Evolutionary conservation across 1,140 invertebrate species (phyloP).

Genomic region (Heliconius nattereri): DNA sequence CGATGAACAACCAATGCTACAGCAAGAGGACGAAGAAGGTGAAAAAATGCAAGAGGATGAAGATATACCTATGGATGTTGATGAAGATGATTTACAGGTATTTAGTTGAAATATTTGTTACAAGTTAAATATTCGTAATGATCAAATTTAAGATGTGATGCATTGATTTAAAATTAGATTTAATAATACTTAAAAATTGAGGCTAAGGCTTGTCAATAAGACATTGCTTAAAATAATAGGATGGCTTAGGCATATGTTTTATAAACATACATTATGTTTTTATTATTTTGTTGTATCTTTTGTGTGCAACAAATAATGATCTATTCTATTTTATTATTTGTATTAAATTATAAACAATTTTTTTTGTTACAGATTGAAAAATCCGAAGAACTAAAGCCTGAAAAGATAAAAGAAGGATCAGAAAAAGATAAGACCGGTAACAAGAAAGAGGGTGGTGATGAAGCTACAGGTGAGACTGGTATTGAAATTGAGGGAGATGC

Average conservation of each 20-base stretch:
- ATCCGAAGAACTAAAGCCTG: constrained; percentile 78
- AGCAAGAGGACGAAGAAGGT: constrained; percentile 82
- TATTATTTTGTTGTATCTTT: too few relatives aligned
- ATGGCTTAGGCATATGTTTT: too few relatives aligned
- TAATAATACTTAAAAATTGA: too few relatives aligned
- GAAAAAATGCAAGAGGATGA: constrained; percentile 82
- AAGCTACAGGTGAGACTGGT: constrained; percentile 75
- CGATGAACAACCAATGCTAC: constrained; percentile 86
- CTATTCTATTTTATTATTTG: too few relatives aligned
- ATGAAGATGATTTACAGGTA: constrained; percentile 76
- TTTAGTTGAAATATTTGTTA: not conserved
- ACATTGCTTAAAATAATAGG: too few relatives aligned
- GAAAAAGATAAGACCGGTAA: constrained; percentile 80
- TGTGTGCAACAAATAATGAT: too few relatives aligned
- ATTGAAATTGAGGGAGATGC: constrained; percentile 89
- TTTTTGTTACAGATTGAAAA: constrained; percentile 66
- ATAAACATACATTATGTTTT: too few relatives aligned
- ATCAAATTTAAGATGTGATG: too few relatives aligned
- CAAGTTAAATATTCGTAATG: too few relatives aligned
- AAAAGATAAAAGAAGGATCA: constrained; percentile 78
- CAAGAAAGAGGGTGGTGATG: constrained; percentile 75
- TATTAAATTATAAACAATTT: not conserved
- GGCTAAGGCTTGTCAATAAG: too few relatives aligned
- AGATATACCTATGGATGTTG: constrained; percentile 81
- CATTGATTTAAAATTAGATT: too few relatives aligned